A percentile compares a stretch with the other conserved stretches of the same genome.
Evolutionary conservation across 2,888 invertebrate genomes (phyloP).

Genomic region (Geotrupes spiniger): DNA sequence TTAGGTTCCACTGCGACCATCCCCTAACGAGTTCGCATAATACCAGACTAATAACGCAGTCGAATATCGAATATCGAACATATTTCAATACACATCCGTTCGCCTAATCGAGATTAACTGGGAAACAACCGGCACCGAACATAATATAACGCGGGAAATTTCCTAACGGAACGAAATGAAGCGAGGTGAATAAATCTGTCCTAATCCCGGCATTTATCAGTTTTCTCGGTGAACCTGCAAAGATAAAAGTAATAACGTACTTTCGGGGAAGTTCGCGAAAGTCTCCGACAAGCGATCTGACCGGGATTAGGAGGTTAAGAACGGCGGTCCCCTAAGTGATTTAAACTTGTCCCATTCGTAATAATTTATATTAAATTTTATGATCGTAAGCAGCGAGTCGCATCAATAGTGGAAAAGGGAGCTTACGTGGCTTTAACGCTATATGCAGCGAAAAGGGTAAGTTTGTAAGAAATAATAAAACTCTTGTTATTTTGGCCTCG

Average conservation of each 20-base stretch:
- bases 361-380: no score
- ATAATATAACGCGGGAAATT: constrained; percentile 28
- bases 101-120: constrained; percentile 17
- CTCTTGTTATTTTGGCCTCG: no score
- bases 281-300: constrained; percentile 24
- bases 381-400: no score
- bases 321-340: constrained; percentile 21
- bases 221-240: constrained; percentile 33
- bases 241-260: constrained; percentile 33
- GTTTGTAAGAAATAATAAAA: no score
- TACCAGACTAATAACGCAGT: no score
- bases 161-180: constrained; percentile 30
- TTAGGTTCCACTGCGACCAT: no score
- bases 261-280: constrained; percentile 25
- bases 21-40: no score
- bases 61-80: not conserved
- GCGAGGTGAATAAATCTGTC: constrained; percentile 32
- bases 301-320: constrained; percentile 26
- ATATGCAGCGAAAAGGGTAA: no score
- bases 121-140: constrained; percentile 28
- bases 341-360: constrained; percentile 4
- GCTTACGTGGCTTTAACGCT: no score
- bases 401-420: no score
- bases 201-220: constrained; percentile 38
- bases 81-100: not conserved